These are phyloP conservation scores for Drosophila anomelani DNA, from an alignment of 2,888 invertebrate genomes.

Conservation along the genomic window DNA sequence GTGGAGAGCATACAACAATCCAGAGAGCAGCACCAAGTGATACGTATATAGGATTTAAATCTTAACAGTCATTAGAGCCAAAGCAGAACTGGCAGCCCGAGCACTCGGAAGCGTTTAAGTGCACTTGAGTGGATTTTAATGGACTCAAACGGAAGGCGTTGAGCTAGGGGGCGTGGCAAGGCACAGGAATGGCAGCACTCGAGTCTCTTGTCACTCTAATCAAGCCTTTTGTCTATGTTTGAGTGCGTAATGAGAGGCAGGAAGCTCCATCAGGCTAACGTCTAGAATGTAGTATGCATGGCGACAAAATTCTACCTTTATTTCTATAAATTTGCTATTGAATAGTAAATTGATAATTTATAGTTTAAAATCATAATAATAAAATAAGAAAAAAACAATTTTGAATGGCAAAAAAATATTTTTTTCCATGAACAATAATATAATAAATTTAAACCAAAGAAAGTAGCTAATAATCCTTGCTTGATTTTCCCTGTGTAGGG, in stretches of 20 bases:
- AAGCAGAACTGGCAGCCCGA: constrained; percentile 45
- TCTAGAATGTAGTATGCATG: not conserved
- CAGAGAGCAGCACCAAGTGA: not conserved
- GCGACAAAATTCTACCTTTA: not conserved
- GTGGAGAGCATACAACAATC: not conserved
- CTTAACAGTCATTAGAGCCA: constrained; percentile 45
- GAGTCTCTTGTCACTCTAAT: constrained; percentile 66
- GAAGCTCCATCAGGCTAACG: constrained; percentile 5
- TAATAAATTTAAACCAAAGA: not conserved
- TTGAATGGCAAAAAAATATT: too few relatives aligned
- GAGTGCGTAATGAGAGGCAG: constrained; percentile 33
- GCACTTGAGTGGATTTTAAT: constrained; percentile 80
- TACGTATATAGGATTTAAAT: constrained; percentile 36
- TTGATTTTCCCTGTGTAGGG: not conserved
- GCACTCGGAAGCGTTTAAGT: constrained; percentile 79
- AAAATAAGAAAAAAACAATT: not conserved
- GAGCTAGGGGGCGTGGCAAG: constrained; percentile 21
- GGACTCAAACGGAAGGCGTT: constrained; percentile 53
- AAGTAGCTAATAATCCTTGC: too few relatives aligned
- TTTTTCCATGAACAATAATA: too few relatives aligned
- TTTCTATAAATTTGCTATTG: not conserved
- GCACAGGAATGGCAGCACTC: constrained; percentile 23
- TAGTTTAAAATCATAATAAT: not conserved
- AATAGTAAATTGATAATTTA: not conserved
- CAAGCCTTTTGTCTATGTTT: constrained; percentile 61